Conservation (phyloP, 37 sponge, comb jelly and placozoan species). For the Crambe crambe region DNA sequence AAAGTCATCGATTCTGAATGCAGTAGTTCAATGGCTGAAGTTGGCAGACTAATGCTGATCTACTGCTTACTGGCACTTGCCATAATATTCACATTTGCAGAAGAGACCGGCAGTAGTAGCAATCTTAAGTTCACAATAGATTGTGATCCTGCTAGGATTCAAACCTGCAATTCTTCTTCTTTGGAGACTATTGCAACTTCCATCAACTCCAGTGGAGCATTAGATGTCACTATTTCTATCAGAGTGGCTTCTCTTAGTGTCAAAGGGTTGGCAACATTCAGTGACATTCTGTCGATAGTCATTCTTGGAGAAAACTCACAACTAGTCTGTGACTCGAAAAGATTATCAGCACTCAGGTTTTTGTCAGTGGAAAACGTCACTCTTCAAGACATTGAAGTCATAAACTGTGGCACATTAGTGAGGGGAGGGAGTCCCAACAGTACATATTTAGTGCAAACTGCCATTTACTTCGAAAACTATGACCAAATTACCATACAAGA, state of each 20-base stretch:
- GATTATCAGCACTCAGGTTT: not conserved
- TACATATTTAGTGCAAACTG: not conserved
- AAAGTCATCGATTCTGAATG: too few species aligned
- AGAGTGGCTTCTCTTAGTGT: not conserved
- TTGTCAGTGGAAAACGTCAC: not conserved
- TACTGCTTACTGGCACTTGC: too few species aligned
- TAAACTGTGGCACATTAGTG: not conserved
- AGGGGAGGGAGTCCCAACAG: not conserved
- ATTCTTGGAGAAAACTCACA: not conserved
- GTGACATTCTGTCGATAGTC: not conserved
- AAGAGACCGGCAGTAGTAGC: not conserved
- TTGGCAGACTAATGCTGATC: too few species aligned
- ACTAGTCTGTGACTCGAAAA: not conserved
- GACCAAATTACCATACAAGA: not conserved
- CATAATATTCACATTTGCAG: too few species aligned
- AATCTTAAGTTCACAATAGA: too few species aligned
- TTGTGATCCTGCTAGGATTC: too few species aligned
- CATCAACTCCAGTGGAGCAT: not conserved
- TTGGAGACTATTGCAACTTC: not conserved
- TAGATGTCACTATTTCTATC: not conserved
- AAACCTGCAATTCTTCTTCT: too few species aligned
- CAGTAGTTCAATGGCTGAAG: too few species aligned
- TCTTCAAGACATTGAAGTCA: not conserved
- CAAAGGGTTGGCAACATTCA: not conserved
- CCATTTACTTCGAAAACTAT: not conserved